Conservation (phyloP, 2,888 invertebrate genomes). For the Aporophyla lueneburgensis region DNA sequence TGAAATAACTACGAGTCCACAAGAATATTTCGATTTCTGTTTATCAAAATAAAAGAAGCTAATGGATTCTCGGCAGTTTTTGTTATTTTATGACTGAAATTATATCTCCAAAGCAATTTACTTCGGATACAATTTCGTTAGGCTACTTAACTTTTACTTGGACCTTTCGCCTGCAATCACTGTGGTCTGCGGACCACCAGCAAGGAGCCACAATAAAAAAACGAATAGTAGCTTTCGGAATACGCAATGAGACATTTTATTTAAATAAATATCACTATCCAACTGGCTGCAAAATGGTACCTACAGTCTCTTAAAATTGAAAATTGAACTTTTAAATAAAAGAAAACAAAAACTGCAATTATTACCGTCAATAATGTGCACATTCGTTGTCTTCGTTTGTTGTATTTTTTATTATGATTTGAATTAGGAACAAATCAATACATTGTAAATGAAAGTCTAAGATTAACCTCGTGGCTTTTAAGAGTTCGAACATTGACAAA, state of each 20-base stretch:
- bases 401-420: no score
- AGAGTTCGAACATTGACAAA: no score
- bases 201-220: constrained; percentile 40
- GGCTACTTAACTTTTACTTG: constrained; percentile 42
- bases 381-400: no score
- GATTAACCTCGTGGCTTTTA: not conserved
- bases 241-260: constrained; percentile 34
- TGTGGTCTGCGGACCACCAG: constrained; percentile 58
- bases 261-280: constrained; percentile 41
- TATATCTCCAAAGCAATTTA: constrained; percentile 51
- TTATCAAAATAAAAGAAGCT: constrained; percentile 18
- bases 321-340: not conserved
- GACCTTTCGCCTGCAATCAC: constrained; percentile 36
- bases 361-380: no score
- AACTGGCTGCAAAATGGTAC: not conserved
- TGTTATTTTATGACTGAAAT: constrained; percentile 31
- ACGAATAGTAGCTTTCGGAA: constrained; percentile 31
- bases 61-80: constrained; percentile 8
- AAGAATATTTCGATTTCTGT: not conserved
- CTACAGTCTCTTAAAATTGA: not conserved
- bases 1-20: not conserved
- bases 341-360: not conserved
- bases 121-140: constrained; percentile 42
- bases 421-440: not conserved
- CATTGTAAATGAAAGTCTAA: not conserved